These are phyloP conservation scores for Acridotheres tristis DNA, from an alignment of 2,797 vertebrate species.

Conservation along the genomic window DNA sequence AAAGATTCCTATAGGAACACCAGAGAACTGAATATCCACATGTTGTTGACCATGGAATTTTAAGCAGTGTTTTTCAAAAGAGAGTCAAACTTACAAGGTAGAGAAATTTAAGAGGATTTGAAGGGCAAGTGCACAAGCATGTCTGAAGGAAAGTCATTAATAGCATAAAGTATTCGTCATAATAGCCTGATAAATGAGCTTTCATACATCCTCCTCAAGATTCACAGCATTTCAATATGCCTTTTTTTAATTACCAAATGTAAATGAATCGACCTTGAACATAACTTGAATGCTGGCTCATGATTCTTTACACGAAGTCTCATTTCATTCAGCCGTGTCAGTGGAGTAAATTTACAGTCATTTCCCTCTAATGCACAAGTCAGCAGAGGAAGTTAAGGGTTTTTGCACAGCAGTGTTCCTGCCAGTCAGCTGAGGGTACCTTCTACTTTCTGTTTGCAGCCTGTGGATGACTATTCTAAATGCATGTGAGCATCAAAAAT, in stretches of 20 bases:
- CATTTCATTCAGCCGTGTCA: slow-evolving; percentile 21
- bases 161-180: slow-evolving; percentile 59
- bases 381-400: not conserved
- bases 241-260: slow-evolving; percentile 68
- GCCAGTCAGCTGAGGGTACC: not conserved
- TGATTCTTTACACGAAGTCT: slow-evolving; percentile 35
- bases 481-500: not conserved
- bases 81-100: not conserved
- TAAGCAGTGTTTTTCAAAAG: not conserved
- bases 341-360: not conserved
- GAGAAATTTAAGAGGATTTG: not conserved
- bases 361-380: not conserved
- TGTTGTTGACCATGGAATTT: not conserved
- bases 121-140: slow-evolving; percentile 33
- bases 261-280: slow-evolving; percentile 67
- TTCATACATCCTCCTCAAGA: slow-evolving; percentile 47
- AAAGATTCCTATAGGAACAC: not conserved
- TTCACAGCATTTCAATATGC: slow-evolving; percentile 59
- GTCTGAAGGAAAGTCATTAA: slow-evolving; percentile 65
- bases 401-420: not conserved
- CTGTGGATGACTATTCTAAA: not conserved
- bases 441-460: not conserved
- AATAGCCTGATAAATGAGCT: slow-evolving; percentile 70
- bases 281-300: slow-evolving; percentile 47
- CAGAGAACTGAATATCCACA: not conserved